Evolutionary conservation across 2,113 vertebrate species (phyloP), one percentile per base, ranked within the genome.

Genomic region (Prinia subflava): DNA sequence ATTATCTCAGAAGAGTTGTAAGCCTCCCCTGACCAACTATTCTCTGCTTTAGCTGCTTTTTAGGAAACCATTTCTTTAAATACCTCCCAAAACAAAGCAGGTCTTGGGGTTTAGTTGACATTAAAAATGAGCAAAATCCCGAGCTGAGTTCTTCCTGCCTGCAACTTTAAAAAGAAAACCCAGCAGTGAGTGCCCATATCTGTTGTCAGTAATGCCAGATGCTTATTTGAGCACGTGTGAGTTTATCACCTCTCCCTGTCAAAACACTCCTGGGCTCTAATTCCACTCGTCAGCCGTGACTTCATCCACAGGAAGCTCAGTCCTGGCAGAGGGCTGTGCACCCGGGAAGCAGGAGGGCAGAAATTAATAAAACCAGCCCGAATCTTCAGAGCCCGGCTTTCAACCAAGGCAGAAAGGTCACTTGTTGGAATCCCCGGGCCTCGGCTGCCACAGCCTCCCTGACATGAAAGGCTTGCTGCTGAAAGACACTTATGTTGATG

Each of bases 391-490:
- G 95, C 47, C 71, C 74, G 64, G 6, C 95, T 97, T 96, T 97
- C 68, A 96, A 93, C 89, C 84, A 27, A 81, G 91, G 85, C 85
- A 37, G 75, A 94, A 95, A 97, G 95, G 96, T 97, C 95, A 91
- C 78, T 87, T 27, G 83, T 97, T 96, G 90, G 95, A 95, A 93
- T 94, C 92, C 84, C 95, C 79, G 67, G 75, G 94, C 87, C 76
- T 89, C 52, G 30, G 82, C 96, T 76, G 82, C 89, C 94, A 42
- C 93, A 92, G 96, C 83, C 87, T 49, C 59, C 75, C 88, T 77
- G 81, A 97, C 96, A 97, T 97, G 87, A 97, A 97, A 97, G 95
- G 71, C 57, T 80, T 83, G 76, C 93, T 90, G 92, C 94, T 97
- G 93, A 92, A 96, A 97, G 95, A 41, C 89, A 74, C 59, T 91